Evolutionary conservation across 1,140 invertebrate species (phyloP).

Genomic region (Monomorium pharaonis): DNA sequence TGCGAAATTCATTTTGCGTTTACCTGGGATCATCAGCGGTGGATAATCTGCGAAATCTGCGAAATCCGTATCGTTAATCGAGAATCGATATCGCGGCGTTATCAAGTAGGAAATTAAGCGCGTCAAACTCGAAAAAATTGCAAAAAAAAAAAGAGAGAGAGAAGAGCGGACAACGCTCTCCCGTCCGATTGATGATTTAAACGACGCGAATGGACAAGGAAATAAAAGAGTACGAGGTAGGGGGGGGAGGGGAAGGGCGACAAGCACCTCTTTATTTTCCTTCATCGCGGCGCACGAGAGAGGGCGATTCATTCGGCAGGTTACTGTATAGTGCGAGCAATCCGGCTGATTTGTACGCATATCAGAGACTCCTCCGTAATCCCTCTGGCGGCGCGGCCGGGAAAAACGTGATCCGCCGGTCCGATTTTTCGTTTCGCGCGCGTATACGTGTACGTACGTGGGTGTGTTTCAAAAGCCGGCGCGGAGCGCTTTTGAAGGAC

Average conservation of each 20-base stretch:
- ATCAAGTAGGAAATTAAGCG: neutral
- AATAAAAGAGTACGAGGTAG: neutral
- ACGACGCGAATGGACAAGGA: neutral
- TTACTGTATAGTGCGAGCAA: neutral
- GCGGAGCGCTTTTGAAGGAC: neutral
- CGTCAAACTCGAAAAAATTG: neutral
- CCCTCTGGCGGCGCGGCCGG: neutral
- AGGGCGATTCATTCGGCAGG: neutral
- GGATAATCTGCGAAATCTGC: neutral
- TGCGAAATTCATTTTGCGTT: neutral
- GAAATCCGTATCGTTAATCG: conserved; percentile 10
- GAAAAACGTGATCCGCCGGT: conserved; percentile 47
- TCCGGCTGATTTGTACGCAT: conserved; percentile 43
- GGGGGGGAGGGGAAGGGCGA: neutral
- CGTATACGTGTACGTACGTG: too few species aligned
- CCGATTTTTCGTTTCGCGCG: conserved; percentile 35
- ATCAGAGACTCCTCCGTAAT: conserved; percentile 31
- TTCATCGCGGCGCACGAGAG: conserved; percentile 31
- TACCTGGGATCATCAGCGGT: neutral
- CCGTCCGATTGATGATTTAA: conserved; percentile 65
- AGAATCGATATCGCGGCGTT: neutral
- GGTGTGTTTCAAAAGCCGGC: neutral
- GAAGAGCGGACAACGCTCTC: neutral
- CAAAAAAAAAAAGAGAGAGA: conserved; percentile 11
- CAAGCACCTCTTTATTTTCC: conserved; percentile 54